Percentiles rank a stretch among this genome's conserved stretches.
Evolutionary conservation across 1,140 invertebrate genomes (phyloP).

Genomic region (Drosophila fuyamai): DNA sequence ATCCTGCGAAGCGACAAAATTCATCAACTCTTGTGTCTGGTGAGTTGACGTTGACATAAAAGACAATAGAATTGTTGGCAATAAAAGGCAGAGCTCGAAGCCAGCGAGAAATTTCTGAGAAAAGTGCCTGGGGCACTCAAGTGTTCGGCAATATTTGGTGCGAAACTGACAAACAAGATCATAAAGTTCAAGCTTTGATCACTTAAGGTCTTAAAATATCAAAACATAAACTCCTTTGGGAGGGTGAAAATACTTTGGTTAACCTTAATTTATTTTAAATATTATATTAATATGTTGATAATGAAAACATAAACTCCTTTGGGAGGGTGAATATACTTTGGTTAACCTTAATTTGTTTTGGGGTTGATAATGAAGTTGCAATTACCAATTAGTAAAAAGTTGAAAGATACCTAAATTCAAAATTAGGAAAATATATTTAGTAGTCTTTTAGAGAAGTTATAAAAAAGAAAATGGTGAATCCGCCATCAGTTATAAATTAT

Average conservation of each 20-base stretch:
- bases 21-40: constrained; percentile 63
- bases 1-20: constrained; percentile 40
- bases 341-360: no score
- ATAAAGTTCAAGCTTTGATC: constrained; percentile 6
- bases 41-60: constrained; percentile 61
- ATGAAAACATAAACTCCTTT: not conserved
- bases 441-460: no score
- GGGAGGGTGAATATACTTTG: not conserved
- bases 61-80: constrained; percentile 26
- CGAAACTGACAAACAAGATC: constrained; percentile 9
- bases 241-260: not conserved
- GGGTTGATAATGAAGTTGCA: no score
- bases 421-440: no score
- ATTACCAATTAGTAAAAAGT: no score
- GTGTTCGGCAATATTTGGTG: constrained; percentile 8
- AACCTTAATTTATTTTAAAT: not conserved
- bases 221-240: not conserved
- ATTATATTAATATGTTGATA: no score
- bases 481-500: no score
- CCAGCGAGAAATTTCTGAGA: constrained; percentile 12
- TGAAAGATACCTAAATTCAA: no score
- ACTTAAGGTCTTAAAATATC: not conserved
- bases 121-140: not conserved
- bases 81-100: constrained; percentile 7
- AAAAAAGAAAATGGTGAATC: no score